These are phyloP conservation scores for Cephus runcator DNA, from an alignment of 2,888 invertebrate genomes.

Conservation along the genomic window DNA sequence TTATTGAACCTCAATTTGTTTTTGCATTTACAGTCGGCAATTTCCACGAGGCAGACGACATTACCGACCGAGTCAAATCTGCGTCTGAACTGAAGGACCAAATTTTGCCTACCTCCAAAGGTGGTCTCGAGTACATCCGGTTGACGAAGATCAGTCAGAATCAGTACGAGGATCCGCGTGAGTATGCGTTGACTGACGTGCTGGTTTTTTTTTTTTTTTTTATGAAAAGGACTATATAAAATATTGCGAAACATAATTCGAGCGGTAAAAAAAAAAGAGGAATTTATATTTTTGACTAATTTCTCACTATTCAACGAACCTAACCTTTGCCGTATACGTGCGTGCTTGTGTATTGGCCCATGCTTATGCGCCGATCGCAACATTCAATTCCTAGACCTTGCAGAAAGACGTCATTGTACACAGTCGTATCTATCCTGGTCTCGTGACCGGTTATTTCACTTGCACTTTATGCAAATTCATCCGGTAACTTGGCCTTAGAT, in stretches of 20 bases:
- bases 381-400: not conserved
- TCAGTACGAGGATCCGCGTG: slow-evolving; percentile 66
- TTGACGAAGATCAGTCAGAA: slow-evolving; percentile 70
- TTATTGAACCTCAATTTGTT: not conserved
- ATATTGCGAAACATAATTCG: not conserved
- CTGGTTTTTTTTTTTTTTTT: not conserved
- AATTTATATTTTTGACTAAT: not conserved
- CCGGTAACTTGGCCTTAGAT: not conserved
- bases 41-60: not conserved
- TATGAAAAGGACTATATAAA: not conserved
- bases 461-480: not conserved
- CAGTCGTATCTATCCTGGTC: not conserved
- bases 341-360: not conserved
- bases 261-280: not conserved
- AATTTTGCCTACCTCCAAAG: slow-evolving; percentile 18
- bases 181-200: slow-evolving; percentile 30
- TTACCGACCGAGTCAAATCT: not conserved
- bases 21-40: not conserved
- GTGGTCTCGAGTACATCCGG: slow-evolving; percentile 68
- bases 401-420: not conserved
- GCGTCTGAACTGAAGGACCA: not conserved
- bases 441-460: not conserved
- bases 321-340: not conserved
- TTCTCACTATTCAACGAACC: not conserved
- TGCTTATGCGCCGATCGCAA: not conserved